phyloP scores from a whole-genome alignment of 2,888 invertebrate genomes.

The Steromphala cineraria region DNA sequence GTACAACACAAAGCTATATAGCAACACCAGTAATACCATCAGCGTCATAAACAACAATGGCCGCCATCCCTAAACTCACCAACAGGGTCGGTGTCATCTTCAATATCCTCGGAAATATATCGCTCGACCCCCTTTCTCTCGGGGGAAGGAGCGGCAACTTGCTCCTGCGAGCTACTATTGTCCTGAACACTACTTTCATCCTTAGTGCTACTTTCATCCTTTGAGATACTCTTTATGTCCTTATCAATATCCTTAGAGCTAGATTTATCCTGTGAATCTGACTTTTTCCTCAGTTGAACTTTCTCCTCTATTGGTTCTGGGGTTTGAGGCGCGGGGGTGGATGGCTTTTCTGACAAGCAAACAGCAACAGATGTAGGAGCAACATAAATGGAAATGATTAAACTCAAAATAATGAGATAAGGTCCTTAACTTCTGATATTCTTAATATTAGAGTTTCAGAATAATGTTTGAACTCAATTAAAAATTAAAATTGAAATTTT shows the following conservation, averaged over 20 bases:
- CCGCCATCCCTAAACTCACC: conserved; percentile 21
- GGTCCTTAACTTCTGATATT: too few species aligned
- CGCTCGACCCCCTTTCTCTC: conserved; percentile 6
- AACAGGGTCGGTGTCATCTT: background rate
- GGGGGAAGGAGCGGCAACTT: too few species aligned
- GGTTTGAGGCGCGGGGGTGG: background rate
- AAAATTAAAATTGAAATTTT: too few species aligned
- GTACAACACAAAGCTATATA: background rate
- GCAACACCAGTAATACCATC: background rate
- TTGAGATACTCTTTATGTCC: background rate
- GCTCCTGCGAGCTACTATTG: conserved; percentile 1
- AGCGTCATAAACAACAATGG: background rate
- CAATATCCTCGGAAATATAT: conserved; percentile 18
- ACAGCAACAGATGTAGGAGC: background rate
- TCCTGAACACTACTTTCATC: background rate
- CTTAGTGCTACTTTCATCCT: background rate
- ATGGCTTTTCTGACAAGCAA: conserved; percentile 13
- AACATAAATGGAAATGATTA: too few species aligned
- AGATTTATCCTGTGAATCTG: background rate
- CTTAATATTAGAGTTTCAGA: too few species aligned
- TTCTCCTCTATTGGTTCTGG: background rate
- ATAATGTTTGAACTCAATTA: too few species aligned
- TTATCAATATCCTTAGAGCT: background rate
- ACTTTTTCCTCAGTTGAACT: conserved; percentile 7
- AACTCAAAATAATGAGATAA: too few species aligned